phyloP scores from a whole-genome alignment of 2,113 vertebrate genomes.

The Okapia johnstoni region DNA sequence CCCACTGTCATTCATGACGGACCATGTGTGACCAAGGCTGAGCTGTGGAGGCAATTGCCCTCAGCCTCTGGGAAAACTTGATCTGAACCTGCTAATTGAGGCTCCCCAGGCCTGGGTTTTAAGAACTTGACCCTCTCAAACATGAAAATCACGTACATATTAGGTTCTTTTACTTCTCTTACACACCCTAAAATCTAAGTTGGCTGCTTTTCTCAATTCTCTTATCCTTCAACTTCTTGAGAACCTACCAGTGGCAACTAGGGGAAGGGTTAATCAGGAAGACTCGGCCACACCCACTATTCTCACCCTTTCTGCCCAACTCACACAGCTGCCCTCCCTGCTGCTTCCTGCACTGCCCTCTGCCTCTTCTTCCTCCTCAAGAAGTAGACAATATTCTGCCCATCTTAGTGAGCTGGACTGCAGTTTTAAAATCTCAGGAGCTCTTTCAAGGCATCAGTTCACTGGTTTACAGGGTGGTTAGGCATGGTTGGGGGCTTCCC shows the following conservation, averaged over 20 bases:
- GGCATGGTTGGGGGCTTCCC: neutral
- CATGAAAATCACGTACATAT: neutral
- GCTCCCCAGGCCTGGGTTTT: neutral
- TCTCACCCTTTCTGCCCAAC: no score
- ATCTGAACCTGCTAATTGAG: neutral
- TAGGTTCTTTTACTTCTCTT: neutral
- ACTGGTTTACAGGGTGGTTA: neutral
- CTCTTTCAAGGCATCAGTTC: neutral
- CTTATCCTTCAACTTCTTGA: neutral
- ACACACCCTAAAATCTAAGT: neutral
- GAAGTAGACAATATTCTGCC: neutral
- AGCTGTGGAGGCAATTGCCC: neutral
- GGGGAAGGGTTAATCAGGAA: neutral
- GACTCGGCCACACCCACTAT: neutral
- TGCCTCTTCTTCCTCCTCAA: no score
- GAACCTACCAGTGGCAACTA: neutral
- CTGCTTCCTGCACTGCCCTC: no score
- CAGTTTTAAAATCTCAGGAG: neutral
- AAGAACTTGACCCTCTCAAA: neutral
- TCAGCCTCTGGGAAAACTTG: neutral
- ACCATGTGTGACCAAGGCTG: no score
- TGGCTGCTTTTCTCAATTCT: neutral
- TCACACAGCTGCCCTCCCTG: rapidly evolving
- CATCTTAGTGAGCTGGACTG: neutral
- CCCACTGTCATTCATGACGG: neutral